Base-by-base conservation (phyloP, 2,888 invertebrate genomes). In the Phanerotoma sp. region DNA sequence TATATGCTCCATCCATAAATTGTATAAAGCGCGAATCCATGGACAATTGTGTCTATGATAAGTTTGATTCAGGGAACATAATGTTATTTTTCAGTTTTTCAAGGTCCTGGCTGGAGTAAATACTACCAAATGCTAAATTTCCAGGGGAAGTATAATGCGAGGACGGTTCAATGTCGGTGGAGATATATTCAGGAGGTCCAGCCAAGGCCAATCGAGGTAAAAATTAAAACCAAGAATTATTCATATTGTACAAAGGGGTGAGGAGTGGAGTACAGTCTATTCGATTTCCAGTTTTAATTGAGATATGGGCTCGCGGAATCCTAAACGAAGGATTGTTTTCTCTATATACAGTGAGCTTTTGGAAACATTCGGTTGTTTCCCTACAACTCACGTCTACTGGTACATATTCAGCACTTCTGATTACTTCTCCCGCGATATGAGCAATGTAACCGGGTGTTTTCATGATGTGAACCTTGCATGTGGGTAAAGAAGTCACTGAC, bases 401-500 rank as follows among this genome's bases (percentile, higher is more conserved):
- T 38, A 41, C 22, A 30, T 38, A 50, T 50, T 54, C 44, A 15
- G 25, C 35, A 1, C 47, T 33, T 13, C 16, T 15, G 1, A 49
- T 32, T 3, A 32, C 41, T 33, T 54, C 41, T 28, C 65, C 66
- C 44, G 55, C 47, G n/a, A 65, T 58, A 45, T 51, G 28, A 6
- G 61, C 64, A 5, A 65, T 56, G 33, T 62, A 62, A 5, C 64
- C 67, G 2, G 52, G 45, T 40, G 55, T 32, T 3, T 62, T 51
- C 51, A 63, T 63, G 0, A 63, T 44, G 2, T 65, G 33, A 9
- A 47, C 9, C 11, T 30, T 2, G 30, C 30, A 11, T n/a, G n/a
- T 33, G 5, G n/a, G 11, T 5, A 13, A 33, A 33, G 13, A 33
- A 33, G 9, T 33, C 33, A 33, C 33, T 11, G 10, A 11, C 13